These are phyloP conservation scores for Steatornis caripensis DNA, from an alignment of 2,113 vertebrate genomes.

Conservation along the genomic window DNA sequence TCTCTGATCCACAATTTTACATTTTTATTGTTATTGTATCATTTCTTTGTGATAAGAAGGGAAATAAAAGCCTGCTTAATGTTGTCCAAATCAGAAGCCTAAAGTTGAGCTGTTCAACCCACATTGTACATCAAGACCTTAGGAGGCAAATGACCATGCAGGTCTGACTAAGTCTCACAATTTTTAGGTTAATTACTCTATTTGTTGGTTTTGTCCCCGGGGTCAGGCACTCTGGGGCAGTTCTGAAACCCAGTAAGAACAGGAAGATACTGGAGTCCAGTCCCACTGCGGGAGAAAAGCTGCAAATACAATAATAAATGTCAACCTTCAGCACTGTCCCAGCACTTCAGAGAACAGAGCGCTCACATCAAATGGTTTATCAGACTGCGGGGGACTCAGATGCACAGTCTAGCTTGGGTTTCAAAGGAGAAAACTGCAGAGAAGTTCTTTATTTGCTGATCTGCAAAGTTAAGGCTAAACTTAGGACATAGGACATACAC, in stretches of 20 bases:
- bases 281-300: not conserved
- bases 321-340: not conserved
- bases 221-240: not conserved
- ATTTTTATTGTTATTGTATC: not conserved
- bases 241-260: not conserved
- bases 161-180: not conserved
- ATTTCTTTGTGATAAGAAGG: not conserved
- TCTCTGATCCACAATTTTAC: not conserved
- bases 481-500: not conserved
- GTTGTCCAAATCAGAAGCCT: not conserved
- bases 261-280: not conserved
- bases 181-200: not conserved
- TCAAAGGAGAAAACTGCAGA: not conserved
- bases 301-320: not conserved
- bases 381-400: not conserved
- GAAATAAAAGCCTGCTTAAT: not conserved
- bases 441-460: not conserved
- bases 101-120: not conserved
- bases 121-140: not conserved
- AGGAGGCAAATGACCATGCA: not conserved
- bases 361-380: not conserved
- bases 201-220: not conserved
- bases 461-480: not conserved
- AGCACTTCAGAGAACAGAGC: not conserved
- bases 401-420: not conserved